Evolutionary conservation across 2,888 invertebrate genomes (phyloP).

Genomic region (Myathropa florea): DNA sequence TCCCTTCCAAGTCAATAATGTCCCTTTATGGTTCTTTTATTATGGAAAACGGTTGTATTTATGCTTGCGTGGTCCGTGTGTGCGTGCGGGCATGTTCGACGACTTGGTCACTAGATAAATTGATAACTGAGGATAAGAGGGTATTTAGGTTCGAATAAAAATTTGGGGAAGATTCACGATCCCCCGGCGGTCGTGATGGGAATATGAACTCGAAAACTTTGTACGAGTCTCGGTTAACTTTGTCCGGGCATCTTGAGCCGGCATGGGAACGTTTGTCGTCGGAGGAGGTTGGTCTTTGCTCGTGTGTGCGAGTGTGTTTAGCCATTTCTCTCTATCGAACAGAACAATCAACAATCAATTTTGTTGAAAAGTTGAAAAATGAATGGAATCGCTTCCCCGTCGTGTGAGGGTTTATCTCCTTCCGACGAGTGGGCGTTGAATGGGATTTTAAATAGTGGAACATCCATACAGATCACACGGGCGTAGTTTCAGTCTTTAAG

Average conservation of each 20-base stretch:
- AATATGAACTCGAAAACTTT: conserved; percentile 45
- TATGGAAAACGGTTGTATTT: conserved; percentile 66
- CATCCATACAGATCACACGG: too few species aligned
- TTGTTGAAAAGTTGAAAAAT: conserved; percentile 26
- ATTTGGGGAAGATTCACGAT: conserved; percentile 54
- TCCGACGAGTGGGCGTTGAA: neutral
- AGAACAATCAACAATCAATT: conserved; percentile 60
- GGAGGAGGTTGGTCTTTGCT: too few species aligned
- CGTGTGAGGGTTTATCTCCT: neutral
- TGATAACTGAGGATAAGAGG: conserved; percentile 67
- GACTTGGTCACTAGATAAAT: conserved; percentile 68
- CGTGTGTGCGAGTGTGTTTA: neutral
- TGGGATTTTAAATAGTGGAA: neutral
- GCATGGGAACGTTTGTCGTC: too few species aligned
- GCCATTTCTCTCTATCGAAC: conserved; percentile 5
- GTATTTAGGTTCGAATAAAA: conserved; percentile 55
- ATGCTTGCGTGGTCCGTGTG: conserved; percentile 57
- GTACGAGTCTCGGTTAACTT: neutral
- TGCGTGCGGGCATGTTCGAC: conserved; percentile 3
- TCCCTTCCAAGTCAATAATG: conserved; percentile 64
- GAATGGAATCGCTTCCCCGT: neutral
- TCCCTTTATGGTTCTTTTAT: conserved; percentile 65
- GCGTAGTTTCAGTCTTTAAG: neutral
- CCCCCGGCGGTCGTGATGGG: conserved; percentile 45
- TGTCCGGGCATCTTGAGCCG: neutral